phyloP scores from a whole-genome alignment of 2,113 vertebrate genomes.

The Malurus melanocephalus region DNA sequence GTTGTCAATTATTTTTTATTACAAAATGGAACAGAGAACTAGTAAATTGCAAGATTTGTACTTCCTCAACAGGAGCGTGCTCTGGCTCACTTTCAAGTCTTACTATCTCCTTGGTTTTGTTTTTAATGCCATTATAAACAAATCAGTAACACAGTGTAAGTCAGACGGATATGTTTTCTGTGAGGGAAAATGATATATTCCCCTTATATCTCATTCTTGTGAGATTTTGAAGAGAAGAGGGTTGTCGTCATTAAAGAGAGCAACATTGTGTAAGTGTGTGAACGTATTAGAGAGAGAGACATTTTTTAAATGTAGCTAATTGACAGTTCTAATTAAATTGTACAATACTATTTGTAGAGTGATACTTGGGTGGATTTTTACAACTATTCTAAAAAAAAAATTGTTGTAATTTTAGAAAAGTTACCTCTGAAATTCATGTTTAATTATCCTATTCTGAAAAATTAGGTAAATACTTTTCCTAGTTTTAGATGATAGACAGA shows the following conservation, averaged over 20 bases:
- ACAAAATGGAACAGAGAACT: not conserved
- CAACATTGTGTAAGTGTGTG: not conserved
- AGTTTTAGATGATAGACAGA: not conserved
- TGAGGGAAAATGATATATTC: not conserved
- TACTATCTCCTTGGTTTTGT: not conserved
- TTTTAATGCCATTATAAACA: not conserved
- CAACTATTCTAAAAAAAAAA: not conserved
- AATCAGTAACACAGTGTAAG: not conserved
- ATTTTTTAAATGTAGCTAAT: not conserved
- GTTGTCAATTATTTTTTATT: not conserved
- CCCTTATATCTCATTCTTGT: not conserved
- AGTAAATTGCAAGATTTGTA: not conserved
- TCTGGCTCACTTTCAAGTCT: not conserved
- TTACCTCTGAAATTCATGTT: not conserved
- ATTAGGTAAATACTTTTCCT: not conserved
- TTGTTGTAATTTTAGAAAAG: not conserved
- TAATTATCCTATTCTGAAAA: not conserved
- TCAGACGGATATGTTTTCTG: rapidly evolving
- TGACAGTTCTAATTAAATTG: not conserved
- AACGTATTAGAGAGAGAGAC: not conserved
- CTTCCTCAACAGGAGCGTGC: not conserved
- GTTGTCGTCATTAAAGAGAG: not conserved
- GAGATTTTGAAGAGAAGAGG: not conserved
- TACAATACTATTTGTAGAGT: not conserved
- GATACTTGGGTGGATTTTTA: not conserved